phyloP scores from a whole-genome alignment of 2,113 vertebrate species.

The Percopsis transmontana region DNA sequence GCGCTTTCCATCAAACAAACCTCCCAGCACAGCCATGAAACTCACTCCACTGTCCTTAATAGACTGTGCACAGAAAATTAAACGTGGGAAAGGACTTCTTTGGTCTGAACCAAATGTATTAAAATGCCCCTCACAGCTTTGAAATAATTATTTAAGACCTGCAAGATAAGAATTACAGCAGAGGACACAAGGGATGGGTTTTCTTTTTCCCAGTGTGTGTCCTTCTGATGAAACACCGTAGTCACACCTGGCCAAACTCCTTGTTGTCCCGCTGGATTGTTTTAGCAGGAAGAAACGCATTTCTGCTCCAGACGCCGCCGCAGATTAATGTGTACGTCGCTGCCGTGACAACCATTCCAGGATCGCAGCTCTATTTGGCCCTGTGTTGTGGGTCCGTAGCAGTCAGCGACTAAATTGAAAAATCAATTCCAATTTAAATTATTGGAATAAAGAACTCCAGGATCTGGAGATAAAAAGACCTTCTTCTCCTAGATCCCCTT shows the following conservation, averaged over 20 bases:
- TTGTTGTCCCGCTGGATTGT: constrained; percentile 74
- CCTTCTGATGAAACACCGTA: constrained; percentile 67
- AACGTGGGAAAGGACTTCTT: background rate
- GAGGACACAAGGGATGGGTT: background rate
- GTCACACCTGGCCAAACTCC: constrained; percentile 77
- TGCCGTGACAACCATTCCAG: constrained; percentile 90
- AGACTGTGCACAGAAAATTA: background rate
- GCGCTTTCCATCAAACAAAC: background rate
- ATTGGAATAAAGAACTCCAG: constrained; percentile 99
- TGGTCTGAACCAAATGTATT: constrained; percentile 4
- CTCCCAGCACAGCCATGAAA: background rate
- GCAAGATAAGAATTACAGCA: constrained; percentile 1
- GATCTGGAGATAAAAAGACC: constrained; percentile 92
- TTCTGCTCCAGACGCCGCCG: constrained; percentile 63
- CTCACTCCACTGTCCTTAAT: background rate
- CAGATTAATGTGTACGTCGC: constrained; percentile 86
- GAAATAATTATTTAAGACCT: constrained; percentile 1
- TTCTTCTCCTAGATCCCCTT: constrained; percentile 94
- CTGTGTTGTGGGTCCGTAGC: constrained; percentile 91
- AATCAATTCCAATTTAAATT: constrained; percentile 99
- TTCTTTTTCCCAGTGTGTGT: constrained; percentile 53
- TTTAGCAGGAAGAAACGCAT: constrained; percentile 79
- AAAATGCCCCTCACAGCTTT: background rate
- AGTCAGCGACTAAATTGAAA: constrained; percentile 99
- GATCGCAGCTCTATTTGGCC: constrained; percentile 86